Conservation (phyloP, 2,888 invertebrate genomes). For the Acleris emargana region DNA sequence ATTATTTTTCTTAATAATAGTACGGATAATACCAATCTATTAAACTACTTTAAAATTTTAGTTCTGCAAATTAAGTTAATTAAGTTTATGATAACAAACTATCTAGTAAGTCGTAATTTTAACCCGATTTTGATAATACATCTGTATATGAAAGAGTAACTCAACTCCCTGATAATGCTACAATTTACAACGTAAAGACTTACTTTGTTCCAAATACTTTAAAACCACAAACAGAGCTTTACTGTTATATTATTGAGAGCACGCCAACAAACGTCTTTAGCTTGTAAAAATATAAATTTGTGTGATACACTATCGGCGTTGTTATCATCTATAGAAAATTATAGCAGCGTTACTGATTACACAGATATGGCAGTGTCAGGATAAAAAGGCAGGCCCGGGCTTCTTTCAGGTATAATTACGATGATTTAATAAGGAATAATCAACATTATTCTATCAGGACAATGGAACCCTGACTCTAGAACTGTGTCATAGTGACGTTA, state of each 20-base stretch:
- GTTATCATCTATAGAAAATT: conserved; percentile 32
- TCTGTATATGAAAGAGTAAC: not conserved
- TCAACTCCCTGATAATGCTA: not conserved
- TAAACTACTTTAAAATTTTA: too few species aligned
- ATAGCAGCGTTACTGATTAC: conserved; percentile 30
- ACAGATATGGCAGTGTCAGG: conserved; percentile 14
- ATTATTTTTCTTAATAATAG: too few species aligned
- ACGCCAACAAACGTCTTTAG: conserved; percentile 16
- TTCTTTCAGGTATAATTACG: not conserved
- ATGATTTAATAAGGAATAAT: too few species aligned
- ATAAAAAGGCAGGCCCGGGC: not conserved
- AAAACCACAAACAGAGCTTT: conserved; percentile 6
- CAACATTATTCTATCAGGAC: too few species aligned
- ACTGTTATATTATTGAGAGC: conserved; percentile 12
- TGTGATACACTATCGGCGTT: conserved; percentile 27
- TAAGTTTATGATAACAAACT: conserved; percentile 5
- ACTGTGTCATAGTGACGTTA: too few species aligned
- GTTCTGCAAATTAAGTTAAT: not conserved
- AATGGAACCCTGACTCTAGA: too few species aligned
- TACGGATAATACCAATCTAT: too few species aligned
- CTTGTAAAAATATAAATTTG: conserved; percentile 13
- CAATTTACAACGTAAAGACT: conserved; percentile 10
- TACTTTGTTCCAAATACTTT: conserved; percentile 1
- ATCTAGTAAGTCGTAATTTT: too few species aligned
- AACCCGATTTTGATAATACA: not conserved